Conservation (phyloP, 2,797 vertebrate genomes). For the Remorina albescens region DNA sequence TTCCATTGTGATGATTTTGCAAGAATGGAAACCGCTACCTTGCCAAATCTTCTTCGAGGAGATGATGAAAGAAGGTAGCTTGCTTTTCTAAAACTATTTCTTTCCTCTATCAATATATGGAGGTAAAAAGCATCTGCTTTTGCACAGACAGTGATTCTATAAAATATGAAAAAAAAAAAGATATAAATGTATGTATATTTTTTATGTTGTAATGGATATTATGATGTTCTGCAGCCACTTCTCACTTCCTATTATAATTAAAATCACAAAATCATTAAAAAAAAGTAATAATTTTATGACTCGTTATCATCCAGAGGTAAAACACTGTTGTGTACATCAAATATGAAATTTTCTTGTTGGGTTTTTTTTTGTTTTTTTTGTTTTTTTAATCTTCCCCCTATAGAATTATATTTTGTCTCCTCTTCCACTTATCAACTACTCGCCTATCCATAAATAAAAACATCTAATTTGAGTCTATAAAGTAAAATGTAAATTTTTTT, state of each 20-base stretch:
- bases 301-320: neutral
- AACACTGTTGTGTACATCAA: slow-evolving; percentile 6
- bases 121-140: slow-evolving; percentile 47
- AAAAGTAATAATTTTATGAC: neutral
- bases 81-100: slow-evolving; percentile 46
- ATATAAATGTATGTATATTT: neutral
- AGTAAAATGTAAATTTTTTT: slow-evolving; percentile 15
- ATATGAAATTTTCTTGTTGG: neutral
- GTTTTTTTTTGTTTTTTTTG: too few relatives aligned
- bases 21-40: slow-evolving; percentile 66
- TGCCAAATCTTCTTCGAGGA: slow-evolving; percentile 56
- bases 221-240: slow-evolving; percentile 1
- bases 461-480: slow-evolving; percentile 41
- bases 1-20: slow-evolving; percentile 77
- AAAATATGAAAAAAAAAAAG: too few relatives aligned
- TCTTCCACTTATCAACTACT: slow-evolving; percentile 61
- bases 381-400: slow-evolving; percentile 48
- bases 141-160: slow-evolving; percentile 2
- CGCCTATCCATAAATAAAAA: slow-evolving; percentile 61
- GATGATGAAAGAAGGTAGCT: slow-evolving; percentile 67
- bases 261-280: neutral
- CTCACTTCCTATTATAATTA: too few relatives aligned
- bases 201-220: slow-evolving; percentile 3
- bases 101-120: slow-evolving; percentile 50
- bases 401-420: slow-evolving; percentile 59